Conservation (phyloP, 2,113 vertebrate species). For the Poecile atricapillus region DNA sequence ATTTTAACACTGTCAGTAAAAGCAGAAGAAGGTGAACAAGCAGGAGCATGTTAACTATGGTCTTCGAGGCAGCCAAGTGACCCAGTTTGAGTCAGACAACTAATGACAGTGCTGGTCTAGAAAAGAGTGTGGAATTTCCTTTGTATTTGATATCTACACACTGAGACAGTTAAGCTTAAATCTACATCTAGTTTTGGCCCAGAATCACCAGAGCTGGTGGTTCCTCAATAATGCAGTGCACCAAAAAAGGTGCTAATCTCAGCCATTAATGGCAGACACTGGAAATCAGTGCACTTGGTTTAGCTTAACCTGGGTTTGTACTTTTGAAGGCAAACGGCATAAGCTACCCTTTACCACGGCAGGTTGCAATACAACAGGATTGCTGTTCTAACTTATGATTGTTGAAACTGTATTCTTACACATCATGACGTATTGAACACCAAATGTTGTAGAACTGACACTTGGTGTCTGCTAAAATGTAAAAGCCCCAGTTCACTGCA, state of each 20-base stretch:
- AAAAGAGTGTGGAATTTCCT: not conserved
- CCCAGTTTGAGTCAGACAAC: not conserved
- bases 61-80: not conserved
- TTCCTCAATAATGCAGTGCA: not conserved
- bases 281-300: not conserved
- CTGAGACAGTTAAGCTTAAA: not conserved
- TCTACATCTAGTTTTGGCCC: not conserved
- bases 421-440: not conserved
- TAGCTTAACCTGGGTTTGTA: not conserved
- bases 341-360: not conserved
- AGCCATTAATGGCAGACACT: not conserved
- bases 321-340: not conserved
- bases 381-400: not conserved
- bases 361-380: not conserved
- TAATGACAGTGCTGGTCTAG: not conserved
- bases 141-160: not conserved
- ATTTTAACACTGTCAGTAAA: not conserved
- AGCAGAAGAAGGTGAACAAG: not conserved
- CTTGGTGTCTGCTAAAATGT: not conserved
- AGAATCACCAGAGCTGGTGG: not conserved
- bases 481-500: not conserved
- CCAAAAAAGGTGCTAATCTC: not conserved
- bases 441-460: not conserved
- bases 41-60: not conserved
- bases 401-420: not conserved